A percentile compares a stretch with the other conserved stretches of the same genome.
phyloP scores from a whole-genome alignment of 37 sponge, comb jelly and placozoan genomes.

The Haliclona indistincta region DNA sequence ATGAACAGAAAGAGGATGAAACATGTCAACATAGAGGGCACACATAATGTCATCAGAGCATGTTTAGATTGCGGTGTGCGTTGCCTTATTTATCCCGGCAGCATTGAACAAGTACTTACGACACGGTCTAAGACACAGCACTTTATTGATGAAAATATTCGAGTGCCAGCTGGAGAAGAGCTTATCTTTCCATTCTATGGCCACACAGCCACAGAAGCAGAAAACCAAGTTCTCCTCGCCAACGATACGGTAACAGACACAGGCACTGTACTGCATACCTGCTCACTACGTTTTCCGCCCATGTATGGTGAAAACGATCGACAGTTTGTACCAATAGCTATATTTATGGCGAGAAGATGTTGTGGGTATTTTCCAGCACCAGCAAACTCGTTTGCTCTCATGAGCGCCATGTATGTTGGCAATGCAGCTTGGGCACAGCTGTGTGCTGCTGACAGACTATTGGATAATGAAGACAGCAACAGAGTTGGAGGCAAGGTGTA shows the following conservation, averaged over 20 bases:
- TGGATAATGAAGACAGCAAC: neutral
- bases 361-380: constrained; percentile 27
- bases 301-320: constrained; percentile 59
- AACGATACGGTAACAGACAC: constrained; percentile 26
- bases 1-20: constrained; percentile 30
- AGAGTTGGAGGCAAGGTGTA: constrained; percentile 39
- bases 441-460: constrained; percentile 47
- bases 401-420: constrained; percentile 60
- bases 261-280: constrained; percentile 30
- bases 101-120: constrained; percentile 29
- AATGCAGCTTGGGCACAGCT: constrained; percentile 65
- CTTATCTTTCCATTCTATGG: constrained; percentile 56
- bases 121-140: neutral
- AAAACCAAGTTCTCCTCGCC: constrained; percentile 47
- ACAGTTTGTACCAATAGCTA: neutral
- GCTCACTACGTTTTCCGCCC: constrained; percentile 53
- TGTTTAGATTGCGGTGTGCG: constrained; percentile 60
- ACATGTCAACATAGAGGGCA: constrained; percentile 45
- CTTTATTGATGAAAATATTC: constrained; percentile 3
- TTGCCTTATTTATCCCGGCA: constrained; percentile 37
- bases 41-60: constrained; percentile 52
- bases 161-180: neutral
- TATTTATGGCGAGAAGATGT: constrained; percentile 18
- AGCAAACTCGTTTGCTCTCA: neutral
- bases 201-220: constrained; percentile 48